phyloP scores from a whole-genome alignment of 1,140 invertebrate genomes.

The Ooceraea biroi region DNA sequence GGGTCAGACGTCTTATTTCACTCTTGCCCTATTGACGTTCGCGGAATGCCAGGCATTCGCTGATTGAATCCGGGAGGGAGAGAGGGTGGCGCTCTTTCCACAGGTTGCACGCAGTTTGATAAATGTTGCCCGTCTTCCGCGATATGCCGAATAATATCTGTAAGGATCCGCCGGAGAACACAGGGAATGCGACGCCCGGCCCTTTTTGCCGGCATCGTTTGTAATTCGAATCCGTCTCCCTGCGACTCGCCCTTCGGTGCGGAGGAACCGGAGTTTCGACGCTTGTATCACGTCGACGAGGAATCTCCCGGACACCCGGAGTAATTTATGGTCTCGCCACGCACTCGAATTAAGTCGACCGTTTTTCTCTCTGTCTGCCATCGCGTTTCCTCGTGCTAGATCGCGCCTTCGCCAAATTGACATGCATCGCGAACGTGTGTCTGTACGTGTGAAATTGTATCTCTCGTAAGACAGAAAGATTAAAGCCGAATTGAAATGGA shows the following conservation, averaged over 20 bases:
- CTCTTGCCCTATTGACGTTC: constrained; percentile 78
- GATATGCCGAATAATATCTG: constrained; percentile 83
- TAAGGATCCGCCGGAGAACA: constrained; percentile 72
- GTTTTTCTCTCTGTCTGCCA: constrained; percentile 55
- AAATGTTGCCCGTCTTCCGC: constrained; percentile 82
- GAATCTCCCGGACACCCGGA: constrained; percentile 47
- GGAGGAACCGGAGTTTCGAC: constrained; percentile 58
- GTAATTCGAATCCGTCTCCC: constrained; percentile 72
- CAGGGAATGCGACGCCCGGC: constrained; percentile 45
- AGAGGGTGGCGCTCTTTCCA: constrained; percentile 9
- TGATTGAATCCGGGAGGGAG: constrained; percentile 82
- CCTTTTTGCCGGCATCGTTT: constrained; percentile 58
- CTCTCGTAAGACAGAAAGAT: neutral
- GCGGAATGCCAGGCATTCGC: constrained; percentile 83
- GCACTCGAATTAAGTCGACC: constrained; percentile 67
- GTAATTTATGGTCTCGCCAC: constrained; percentile 55
- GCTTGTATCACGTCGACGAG: constrained; percentile 50
- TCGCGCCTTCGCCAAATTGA: neutral
- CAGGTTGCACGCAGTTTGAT: constrained; percentile 78
- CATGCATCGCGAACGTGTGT: neutral
- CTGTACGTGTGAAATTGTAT: constrained; percentile 2
- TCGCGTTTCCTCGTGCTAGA: constrained; percentile 47
- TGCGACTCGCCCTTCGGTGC: constrained; percentile 44
- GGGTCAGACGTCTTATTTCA: constrained; percentile 82
- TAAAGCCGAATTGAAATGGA: neutral